A percentile compares a stretch with the other conserved stretches of the same genome.
These are phyloP conservation scores for Chymomyza amoena DNA, from an alignment of 2,888 invertebrate genomes.

Conservation along the genomic window DNA sequence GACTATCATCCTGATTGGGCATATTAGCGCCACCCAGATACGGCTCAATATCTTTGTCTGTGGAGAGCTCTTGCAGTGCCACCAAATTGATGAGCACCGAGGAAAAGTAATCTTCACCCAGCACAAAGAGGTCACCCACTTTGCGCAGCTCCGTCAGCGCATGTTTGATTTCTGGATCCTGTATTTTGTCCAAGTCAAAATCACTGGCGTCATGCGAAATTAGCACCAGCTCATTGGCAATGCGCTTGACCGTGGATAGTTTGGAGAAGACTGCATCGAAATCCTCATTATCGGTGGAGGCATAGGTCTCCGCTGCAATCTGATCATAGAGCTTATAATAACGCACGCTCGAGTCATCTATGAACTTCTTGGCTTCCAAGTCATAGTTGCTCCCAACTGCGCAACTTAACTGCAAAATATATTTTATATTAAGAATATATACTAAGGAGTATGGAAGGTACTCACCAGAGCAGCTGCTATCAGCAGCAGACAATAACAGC, in stretches of 20 bases:
- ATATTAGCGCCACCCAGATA: constrained; percentile 70
- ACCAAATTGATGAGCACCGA: constrained; percentile 71
- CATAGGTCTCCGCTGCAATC: constrained; percentile 73
- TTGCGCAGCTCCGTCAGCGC: constrained; percentile 69
- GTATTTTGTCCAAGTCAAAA: constrained; percentile 66
- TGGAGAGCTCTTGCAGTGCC: constrained; percentile 69
- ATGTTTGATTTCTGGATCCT: constrained; percentile 52
- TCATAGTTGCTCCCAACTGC: constrained; percentile 48
- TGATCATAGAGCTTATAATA: constrained; percentile 73
- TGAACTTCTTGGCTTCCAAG: constrained; percentile 65
- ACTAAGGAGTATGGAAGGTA: background rate
- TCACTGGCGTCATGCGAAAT: constrained; percentile 81
- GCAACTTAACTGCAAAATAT: constrained; percentile 7
- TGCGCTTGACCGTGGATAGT: constrained; percentile 68
- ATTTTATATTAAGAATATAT: background rate
- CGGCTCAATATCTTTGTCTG: constrained; percentile 81
- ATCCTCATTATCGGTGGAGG: constrained; percentile 68
- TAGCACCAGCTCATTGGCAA: constrained; percentile 73
- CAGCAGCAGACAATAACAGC: constrained; percentile 40
- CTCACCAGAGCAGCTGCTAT: constrained; percentile 56
- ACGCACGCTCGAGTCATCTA: constrained; percentile 67
- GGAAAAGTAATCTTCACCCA: constrained; percentile 75
- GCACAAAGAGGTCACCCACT: constrained; percentile 68
- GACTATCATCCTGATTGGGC: constrained; percentile 69
- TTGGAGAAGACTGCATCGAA: constrained; percentile 71